These are phyloP conservation scores for Ptychadena robeensis DNA, from an alignment of 2,797 vertebrate genomes.

Conservation along the genomic window DNA sequence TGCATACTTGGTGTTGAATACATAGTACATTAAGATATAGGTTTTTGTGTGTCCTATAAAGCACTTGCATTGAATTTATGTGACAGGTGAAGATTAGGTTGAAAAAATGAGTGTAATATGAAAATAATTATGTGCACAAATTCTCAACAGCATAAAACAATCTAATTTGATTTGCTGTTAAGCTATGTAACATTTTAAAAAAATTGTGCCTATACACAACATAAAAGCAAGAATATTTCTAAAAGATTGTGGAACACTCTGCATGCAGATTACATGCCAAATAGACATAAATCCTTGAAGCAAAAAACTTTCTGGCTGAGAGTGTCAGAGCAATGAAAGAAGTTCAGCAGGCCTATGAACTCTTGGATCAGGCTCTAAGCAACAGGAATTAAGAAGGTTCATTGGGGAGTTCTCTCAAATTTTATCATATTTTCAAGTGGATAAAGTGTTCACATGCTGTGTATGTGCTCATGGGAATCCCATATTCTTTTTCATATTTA, in stretches of 20 bases:
- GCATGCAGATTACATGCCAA: slow-evolving; percentile 30
- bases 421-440: slow-evolving; percentile 46
- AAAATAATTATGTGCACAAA: slow-evolving; percentile 13
- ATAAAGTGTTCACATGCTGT: slow-evolving; percentile 40
- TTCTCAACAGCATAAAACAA: neutral
- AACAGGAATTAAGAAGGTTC: slow-evolving; percentile 34
- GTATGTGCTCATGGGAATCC: slow-evolving; percentile 42
- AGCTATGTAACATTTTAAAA: slow-evolving; percentile 13
- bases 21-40: neutral
- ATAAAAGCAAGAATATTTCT: slow-evolving; percentile 31
- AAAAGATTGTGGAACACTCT: slow-evolving; percentile 16
- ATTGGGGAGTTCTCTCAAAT: slow-evolving; percentile 41
- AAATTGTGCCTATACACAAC: slow-evolving; percentile 11
- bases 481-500: neutral
- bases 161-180: neutral
- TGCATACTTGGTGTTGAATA: neutral
- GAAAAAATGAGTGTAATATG: neutral
- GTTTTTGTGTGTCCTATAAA: neutral
- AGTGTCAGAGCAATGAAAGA: slow-evolving; percentile 39
- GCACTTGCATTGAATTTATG: neutral
- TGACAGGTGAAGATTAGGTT: slow-evolving; percentile 23
- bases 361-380: slow-evolving; percentile 36
- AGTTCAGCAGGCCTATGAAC: slow-evolving; percentile 24
- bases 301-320: slow-evolving; percentile 44
- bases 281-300: slow-evolving; percentile 47